These are phyloP conservation scores for Mesoclemmys tuberculata DNA, from an alignment of 2,113 vertebrate species.

Conservation along the genomic window DNA sequence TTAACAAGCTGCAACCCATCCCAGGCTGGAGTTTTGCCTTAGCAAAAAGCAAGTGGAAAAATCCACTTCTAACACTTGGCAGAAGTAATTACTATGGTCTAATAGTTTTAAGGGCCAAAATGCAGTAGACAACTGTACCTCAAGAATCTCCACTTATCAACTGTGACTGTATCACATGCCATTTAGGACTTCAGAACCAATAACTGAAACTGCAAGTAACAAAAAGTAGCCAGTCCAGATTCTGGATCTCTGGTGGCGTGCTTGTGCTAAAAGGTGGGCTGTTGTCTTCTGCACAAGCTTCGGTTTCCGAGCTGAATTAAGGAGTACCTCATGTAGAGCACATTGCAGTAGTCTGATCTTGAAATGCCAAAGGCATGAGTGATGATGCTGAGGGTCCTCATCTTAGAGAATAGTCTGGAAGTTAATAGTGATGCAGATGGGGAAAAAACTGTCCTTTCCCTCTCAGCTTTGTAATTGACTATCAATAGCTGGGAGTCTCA, in stretches of 20 bases:
- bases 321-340: neutral
- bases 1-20: too few species aligned
- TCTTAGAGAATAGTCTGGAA: neutral
- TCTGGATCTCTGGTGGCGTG: neutral
- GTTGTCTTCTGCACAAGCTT: neutral
- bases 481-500: neutral
- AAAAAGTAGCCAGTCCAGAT: neutral
- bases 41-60: too few species aligned
- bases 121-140: neutral
- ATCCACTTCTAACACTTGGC: too few species aligned
- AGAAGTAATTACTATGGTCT: neutral
- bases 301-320: neutral
- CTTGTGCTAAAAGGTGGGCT: neutral
- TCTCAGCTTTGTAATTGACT: neutral
- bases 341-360: neutral
- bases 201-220: neutral
- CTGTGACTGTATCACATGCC: neutral
- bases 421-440: fast-evolving
- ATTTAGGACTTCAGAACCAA: neutral
- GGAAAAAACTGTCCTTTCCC: neutral
- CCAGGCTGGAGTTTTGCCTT: too few species aligned
- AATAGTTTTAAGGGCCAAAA: neutral
- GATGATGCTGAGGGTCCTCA: neutral
- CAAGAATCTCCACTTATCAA: fast-evolving
- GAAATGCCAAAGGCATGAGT: neutral